Evolutionary conservation across 2,888 invertebrate genomes (phyloP), one percentile per base, ranked within the genome.

Genomic region (Thera obeliscata): DNA sequence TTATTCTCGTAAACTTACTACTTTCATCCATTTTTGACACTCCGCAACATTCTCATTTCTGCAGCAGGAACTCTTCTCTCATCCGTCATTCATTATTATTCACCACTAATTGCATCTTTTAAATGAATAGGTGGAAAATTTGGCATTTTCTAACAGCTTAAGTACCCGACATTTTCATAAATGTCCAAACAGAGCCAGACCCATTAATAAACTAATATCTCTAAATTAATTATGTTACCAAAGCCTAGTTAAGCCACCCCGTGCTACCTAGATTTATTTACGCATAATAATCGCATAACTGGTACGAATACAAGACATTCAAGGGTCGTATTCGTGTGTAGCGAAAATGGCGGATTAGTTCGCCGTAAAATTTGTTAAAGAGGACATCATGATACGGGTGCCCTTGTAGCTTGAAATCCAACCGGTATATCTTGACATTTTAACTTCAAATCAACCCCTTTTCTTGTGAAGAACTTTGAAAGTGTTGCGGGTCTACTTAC

Each of bases 341-440:
- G 80, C 82, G 84, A 86, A 87, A 87, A 89, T 87, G 90, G 82
- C 83, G 92, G 93, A 92, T 93, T 92, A 91, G 89, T 83, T 78
- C 79, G 83, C 87, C 87, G 91, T 91, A 89, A 91, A 93, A 93
- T 93, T 93, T 91, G 93, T 90, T 92, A 90, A 90, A 90, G 88
- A 88, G 91, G 81, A 81, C 78, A 82, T 78, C 76, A 76, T 81
- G 80, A 88, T 90, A 88, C 87, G 91, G 90, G 89, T 85, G 82
- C 86, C 89, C 87, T 81, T 80, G 81, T 87, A 88, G 84, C 82
- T 77, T 71, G 54, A 56, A 69, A 69, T 7, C 56, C 64, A 66
- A 65, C 90, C 87, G 87, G 61, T 71, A 12, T 77, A 75, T 62
- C 7, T 59, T 73, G 88, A 81, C 64, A 85, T 74, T 22, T 49